Conservation (phyloP, 92 coral and sea anemone genomes). For the Hydrozoanthus gracilis region DNA sequence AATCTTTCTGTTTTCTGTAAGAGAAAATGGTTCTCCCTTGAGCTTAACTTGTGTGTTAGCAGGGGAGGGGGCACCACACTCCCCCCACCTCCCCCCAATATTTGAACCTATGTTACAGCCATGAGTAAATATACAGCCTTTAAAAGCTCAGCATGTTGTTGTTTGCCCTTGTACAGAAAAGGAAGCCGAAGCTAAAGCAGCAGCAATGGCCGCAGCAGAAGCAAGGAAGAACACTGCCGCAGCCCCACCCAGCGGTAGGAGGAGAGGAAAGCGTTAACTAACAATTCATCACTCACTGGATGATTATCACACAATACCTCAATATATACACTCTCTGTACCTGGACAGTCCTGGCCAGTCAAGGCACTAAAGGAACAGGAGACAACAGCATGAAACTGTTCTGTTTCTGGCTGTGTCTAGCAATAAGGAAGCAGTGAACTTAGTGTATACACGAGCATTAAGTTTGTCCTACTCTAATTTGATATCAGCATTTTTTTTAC, state of each 20-base stretch:
- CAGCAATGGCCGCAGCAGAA: slow-evolving; percentile 29
- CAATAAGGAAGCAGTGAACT: not conserved
- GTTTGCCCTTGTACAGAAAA: slow-evolving; percentile 2
- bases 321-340: slow-evolving; percentile 12
- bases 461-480: not conserved
- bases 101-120: too few species aligned
- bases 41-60: too few species aligned
- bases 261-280: slow-evolving; percentile 38
- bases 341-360: slow-evolving; percentile 2
- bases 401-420: slow-evolving; percentile 2
- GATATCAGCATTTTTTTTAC: not conserved
- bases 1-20: too few species aligned
- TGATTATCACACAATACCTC: not conserved
- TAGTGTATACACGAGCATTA: not conserved
- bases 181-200: slow-evolving; percentile 39
- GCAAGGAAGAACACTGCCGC: slow-evolving; percentile 28
- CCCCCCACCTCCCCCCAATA: too few species aligned
- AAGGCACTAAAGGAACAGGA: not conserved
- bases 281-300: not conserved
- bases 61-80: too few species aligned
- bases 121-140: too few species aligned
- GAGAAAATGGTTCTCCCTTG: too few species aligned
- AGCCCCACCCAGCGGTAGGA: slow-evolving; percentile 32
- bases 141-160: not conserved
- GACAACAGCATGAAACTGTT: not conserved